Percentiles rank a stretch among this genome's conserved stretches.
phyloP scores from a whole-genome alignment of 2,113 vertebrate species.

The Passer montanus region DNA sequence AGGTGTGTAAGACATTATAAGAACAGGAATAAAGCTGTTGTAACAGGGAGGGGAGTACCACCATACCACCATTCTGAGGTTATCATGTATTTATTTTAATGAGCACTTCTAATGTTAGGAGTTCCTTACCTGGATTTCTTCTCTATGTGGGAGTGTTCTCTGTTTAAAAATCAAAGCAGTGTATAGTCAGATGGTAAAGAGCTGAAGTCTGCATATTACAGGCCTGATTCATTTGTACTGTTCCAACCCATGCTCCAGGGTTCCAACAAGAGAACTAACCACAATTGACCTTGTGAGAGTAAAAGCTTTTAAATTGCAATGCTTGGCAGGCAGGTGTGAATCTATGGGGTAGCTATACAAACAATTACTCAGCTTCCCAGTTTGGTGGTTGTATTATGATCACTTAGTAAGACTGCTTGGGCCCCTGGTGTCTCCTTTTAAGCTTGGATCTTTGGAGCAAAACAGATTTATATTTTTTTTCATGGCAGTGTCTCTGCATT shows the following conservation, averaged over 20 bases:
- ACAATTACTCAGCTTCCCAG: conserved; percentile 20
- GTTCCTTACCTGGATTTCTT: background rate
- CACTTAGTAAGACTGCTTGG: background rate
- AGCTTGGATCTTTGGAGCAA: background rate
- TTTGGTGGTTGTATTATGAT: background rate
- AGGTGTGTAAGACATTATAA: background rate
- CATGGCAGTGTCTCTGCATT: background rate
- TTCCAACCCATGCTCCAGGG: conserved; percentile 46
- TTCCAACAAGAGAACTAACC: conserved; percentile 10
- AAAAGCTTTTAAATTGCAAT: conserved; percentile 14
- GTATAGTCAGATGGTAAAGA: background rate
- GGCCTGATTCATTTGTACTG: conserved; percentile 16
- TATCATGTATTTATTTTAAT: background rate
- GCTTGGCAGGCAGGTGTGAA: background rate
- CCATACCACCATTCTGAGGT: background rate
- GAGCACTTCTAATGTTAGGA: background rate
- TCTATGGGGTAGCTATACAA: background rate
- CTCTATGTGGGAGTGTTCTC: background rate
- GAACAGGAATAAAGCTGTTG: background rate
- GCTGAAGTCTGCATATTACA: conserved; percentile 27
- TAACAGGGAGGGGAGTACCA: background rate
- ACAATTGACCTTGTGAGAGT: conserved; percentile 6
- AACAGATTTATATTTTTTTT: background rate
- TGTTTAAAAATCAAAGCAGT: background rate
- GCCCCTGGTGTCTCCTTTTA: background rate